Percentiles rank a stretch among this genome's conserved stretches.
These are phyloP conservation scores for Myopa tessellatipennis DNA, from an alignment of 2,888 invertebrate genomes.

Conservation along the genomic window DNA sequence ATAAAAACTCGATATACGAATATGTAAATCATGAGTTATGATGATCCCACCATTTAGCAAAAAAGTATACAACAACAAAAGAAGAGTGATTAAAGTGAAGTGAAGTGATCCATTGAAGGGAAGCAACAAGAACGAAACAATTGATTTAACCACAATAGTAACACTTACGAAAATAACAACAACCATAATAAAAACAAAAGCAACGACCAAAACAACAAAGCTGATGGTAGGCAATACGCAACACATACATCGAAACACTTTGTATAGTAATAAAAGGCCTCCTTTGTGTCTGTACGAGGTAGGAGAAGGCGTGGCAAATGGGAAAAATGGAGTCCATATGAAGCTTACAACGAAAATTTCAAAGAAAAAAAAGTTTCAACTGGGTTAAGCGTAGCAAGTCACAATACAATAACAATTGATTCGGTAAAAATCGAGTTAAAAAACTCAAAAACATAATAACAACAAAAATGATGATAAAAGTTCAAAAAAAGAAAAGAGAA, in stretches of 20 bases:
- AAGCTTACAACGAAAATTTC: neutral
- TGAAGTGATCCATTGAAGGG: neutral
- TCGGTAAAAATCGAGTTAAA: no score
- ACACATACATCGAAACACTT: no score
- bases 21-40: neutral
- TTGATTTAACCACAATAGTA: neutral
- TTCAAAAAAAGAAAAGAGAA: no score
- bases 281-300: neutral
- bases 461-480: no score
- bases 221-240: no score
- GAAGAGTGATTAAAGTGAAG: neutral
- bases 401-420: no score
- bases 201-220: no score
- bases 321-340: neutral
- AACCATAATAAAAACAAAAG: neutral
- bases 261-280: neutral
- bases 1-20: neutral
- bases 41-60: no score
- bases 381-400: no score
- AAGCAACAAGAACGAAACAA: conserved; percentile 23
- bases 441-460: no score
- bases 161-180: conserved; percentile 25
- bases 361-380: no score
- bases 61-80: neutral
- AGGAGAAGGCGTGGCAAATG: neutral